Evolutionary conservation across 2,113 vertebrate genomes (phyloP).

Genomic region (Cyphomyrus plagiostoma): DNA sequence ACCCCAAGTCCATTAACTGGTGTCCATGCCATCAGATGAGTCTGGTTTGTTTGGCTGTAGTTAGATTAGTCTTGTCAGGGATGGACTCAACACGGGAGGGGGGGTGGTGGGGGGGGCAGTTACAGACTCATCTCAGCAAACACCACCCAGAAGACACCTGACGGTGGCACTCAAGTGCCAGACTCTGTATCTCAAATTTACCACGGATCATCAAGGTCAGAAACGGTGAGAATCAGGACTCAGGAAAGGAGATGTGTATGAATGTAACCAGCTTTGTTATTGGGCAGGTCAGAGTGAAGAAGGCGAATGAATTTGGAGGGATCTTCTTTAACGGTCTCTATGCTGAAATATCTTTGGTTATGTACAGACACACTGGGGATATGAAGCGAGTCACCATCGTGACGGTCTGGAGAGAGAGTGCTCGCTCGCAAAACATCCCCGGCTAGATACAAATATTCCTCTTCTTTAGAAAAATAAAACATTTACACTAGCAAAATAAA

Average conservation of each 20-base stretch:
- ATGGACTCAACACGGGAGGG: neutral
- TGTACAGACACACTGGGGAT: neutral
- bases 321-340: neutral
- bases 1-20: neutral
- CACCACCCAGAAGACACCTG: neutral
- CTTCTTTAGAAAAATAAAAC: slow-evolving; percentile 12
- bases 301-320: neutral
- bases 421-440: neutral
- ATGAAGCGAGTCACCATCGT: neutral
- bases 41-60: neutral
- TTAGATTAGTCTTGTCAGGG: neutral
- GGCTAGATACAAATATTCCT: slow-evolving; percentile 5
- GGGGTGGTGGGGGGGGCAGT: neutral
- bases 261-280: neutral
- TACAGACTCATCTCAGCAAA: neutral
- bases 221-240: neutral
- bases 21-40: neutral
- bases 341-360: neutral
- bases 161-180: neutral
- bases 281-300: neutral
- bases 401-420: neutral
- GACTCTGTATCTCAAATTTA: neutral
- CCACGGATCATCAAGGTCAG: neutral
- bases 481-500: slow-evolving; percentile 11
- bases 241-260: neutral